Conservation (phyloP, 2,888 invertebrate genomes). For the Itoplectis maculator region DNA sequence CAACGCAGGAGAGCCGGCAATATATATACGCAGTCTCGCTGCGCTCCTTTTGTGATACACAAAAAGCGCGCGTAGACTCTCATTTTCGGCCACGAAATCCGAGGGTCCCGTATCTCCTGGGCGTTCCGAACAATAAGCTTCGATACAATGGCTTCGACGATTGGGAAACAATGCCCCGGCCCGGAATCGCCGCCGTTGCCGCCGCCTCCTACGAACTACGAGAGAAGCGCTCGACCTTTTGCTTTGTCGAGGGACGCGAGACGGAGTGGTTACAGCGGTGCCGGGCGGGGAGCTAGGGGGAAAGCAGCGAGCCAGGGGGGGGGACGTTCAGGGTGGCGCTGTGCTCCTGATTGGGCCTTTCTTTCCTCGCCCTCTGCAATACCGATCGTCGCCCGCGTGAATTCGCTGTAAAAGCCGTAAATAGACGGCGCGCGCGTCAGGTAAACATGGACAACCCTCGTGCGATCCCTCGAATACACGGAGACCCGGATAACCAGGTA, state of each 20-base stretch:
- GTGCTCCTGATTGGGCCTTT: background rate
- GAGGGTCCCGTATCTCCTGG: background rate
- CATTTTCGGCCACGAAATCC: conserved; percentile 19
- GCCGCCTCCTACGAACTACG: background rate
- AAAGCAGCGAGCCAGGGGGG: no score
- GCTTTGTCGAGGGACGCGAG: background rate
- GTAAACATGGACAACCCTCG: background rate
- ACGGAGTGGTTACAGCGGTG: no score
- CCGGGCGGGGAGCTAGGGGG: no score
- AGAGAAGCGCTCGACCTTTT: conserved; percentile 22
- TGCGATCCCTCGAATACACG: background rate
- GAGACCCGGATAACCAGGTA: background rate
- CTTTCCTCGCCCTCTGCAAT: background rate
- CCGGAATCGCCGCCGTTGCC: background rate
- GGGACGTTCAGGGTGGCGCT: background rate
- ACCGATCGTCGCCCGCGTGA: background rate
- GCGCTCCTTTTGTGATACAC: conserved; percentile 4
- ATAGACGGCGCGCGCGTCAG: background rate
- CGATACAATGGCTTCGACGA: conserved; percentile 36
- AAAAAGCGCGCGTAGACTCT: conserved; percentile 19
- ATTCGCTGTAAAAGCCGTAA: background rate
- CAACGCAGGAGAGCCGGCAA: conserved; percentile 5
- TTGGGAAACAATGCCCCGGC: conserved; percentile 32
- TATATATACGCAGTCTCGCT: conserved; percentile 18
- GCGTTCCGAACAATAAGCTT: conserved; percentile 20